Base-by-base conservation (phyloP, 1,140 invertebrate genomes). In the Helicoverpa armigera region DNA sequence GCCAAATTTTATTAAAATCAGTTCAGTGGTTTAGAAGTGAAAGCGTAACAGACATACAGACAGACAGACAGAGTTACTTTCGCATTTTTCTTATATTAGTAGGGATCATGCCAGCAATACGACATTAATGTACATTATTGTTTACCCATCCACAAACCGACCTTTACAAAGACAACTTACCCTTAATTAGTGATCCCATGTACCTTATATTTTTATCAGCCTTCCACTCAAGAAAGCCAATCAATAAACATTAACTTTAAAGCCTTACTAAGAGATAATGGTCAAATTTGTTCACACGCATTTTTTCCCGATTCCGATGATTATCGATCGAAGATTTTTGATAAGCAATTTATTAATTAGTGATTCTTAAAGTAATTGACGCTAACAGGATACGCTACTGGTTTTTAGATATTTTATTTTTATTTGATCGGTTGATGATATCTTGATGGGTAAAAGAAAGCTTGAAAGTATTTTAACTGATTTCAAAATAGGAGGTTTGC, bases 321-420 rank as follows among this genome's bases (percentile, higher is more conserved):
- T 77, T 77, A 77, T 77, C 75, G 31, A 63, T 13, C 3, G 16
- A 53, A 53, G 51, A 12, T 50, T 53, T 43, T 14, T 51, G 61
- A 67, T 63, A 77, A 77, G 23, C 18, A 67, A 67, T 77, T n/a
- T 77, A 77, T 77, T 43, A 77, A 77, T 67, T 77, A 67, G 51
- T 77, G 50, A n/a, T 61, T 51, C 50, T 43, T 16, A 23, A 54
- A 65, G n/a, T 77, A 77, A 77, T 77, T 77, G 61, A 77, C 61
- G 48, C 61, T 53, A 43, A 51, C n/a, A 77, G 60, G 75, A 77
- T 77, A n/a, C 61, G 75, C 75, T 77, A 77, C 75, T 77, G 60
- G 75, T 65, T 77, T 76, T 16, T 18, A 35, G 18, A n/a, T 67
- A 50, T 18, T 50, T 67, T 50, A 50, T 67, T 67, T 67, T 67